Evolutionary conservation across 1,140 invertebrate genomes (phyloP), one percentile per base, ranked within the genome.

Genomic region (Drosophila ironensis): DNA sequence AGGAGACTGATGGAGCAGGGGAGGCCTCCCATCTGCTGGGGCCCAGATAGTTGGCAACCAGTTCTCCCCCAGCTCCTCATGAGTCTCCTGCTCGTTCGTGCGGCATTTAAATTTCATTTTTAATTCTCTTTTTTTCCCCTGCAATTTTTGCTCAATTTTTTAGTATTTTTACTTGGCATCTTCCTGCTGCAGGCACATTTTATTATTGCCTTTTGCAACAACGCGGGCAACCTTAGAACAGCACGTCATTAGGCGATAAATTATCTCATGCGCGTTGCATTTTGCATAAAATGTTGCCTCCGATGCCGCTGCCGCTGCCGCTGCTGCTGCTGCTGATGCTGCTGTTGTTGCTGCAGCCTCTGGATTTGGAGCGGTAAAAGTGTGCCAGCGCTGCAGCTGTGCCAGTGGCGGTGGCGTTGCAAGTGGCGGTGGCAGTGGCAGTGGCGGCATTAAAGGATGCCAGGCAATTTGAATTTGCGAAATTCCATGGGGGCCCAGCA

Each of bases 221-320:
- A 70, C 56, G 73, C 57, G 59, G 16, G 69, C 69, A 84, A 84
- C 80, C 80, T 86, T 86, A 80, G 80, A 86, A 54, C 50, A 86
- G 80, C 81, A 86, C 80, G 80, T 86, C 80, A 86, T 86, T 86
- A 86, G 81, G 71, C 80, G 74, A 86, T 86, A 86, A 86, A 86
- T 86, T 86, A 86, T 84, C 66, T 76, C 54, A 69, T 70, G 78
- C 74, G 80, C 73, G 80, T 41, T 77, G 78, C 73, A 84, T 60
- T 80, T 80, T 86, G 74, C 80, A 84, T 80, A 84, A 84, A 84
- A 84, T 84, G 80, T 74, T 52, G 80, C 77, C 52, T 42, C 42
- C 52, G 52, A 12, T 7, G 33, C 12, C n/a, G 28, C n/a, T 4
- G 51, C 30, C 51, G 46, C 42, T 50, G 50, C 28, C n/a, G 30